A percentile compares a stretch with the other conserved stretches of the same genome.
These are phyloP conservation scores for Emydura subglobosa DNA, from an alignment of 2,113 vertebrate genomes.

Conservation along the genomic window DNA sequence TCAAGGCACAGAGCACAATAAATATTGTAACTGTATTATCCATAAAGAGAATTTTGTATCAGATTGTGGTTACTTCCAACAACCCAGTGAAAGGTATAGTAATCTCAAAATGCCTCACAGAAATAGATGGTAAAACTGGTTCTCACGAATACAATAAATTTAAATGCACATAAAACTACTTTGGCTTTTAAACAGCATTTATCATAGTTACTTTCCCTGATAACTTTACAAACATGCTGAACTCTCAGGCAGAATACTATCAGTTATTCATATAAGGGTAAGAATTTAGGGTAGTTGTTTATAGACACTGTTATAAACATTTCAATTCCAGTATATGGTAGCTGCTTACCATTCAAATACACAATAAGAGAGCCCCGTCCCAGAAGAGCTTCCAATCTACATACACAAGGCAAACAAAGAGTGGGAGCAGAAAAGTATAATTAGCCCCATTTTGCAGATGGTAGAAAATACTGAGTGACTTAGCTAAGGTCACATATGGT, in stretches of 20 bases:
- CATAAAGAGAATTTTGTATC: not conserved
- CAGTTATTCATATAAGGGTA: not conserved
- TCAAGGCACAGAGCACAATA: not conserved
- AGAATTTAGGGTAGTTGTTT: not conserved
- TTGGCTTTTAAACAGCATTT: constrained; percentile 1
- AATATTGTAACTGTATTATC: not conserved
- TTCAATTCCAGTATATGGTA: not conserved
- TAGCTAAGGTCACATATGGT: accelerated
- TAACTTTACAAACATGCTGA: not conserved
- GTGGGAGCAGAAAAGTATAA: not conserved
- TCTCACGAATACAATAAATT: not conserved
- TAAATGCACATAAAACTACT: not conserved
- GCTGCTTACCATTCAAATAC: not conserved
- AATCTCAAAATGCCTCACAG: not conserved
- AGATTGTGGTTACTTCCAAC: not conserved
- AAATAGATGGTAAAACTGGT: not conserved
- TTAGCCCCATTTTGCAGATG: not conserved
- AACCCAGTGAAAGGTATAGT: not conserved
- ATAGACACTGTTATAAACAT: not conserved
- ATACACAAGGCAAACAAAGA: not conserved
- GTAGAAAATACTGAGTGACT: not conserved
- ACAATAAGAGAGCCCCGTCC: not conserved
- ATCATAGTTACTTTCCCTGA: not conserved
- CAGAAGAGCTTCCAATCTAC: not conserved
- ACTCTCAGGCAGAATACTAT: not conserved